Base-by-base conservation (phyloP, 2,113 vertebrate species). In the Setophaga petechia region DNA sequence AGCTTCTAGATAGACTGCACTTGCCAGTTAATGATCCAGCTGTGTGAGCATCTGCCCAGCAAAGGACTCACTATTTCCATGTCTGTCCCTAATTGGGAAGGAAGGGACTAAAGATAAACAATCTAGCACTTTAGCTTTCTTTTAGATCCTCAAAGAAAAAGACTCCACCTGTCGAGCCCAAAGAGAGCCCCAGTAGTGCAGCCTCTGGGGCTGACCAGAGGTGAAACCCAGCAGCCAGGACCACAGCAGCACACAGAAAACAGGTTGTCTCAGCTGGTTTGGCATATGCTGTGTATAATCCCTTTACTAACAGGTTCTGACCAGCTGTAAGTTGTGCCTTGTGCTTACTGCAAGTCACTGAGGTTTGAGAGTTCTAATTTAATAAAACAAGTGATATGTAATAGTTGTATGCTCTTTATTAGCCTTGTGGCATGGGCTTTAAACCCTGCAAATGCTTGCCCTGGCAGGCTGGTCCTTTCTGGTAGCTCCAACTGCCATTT, bases 351-450 rank as follows among this genome's bases (percentile, higher is more conserved):
- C 28, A 89, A 79, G 49, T 69, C 25, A 19, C 11, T 67, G 49
- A 30, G 15, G 9, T 76, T 79, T 58, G 71, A 13, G 57, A 76
- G 23, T 67, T 92, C 11, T 68, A 84, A 81, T 52, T 89, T 90
- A 96, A 96, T 95, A 93, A 95, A 96, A 52, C 46, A 21, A 88
- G 2, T 54, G 12, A 15, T 58, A 28, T 58, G 68, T 75, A 76
- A 71, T 54, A 24, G 35, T 74, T 77, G 37, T 59, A 3, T 74
- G 49, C 15, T 78, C 9, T 85, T 87, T 67, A 16, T 78, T 82
- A 31, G 39, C 4, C 4, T 3, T 12, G n/a, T 44, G 21, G 7
- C 21, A 11, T 0, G 0, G 59, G 33, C 57, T 89, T 15, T 88
- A 17, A 95, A 90, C 78, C 39, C 30, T 74, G 33, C 0, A 0